A percentile compares a stretch with the other conserved stretches of the same genome.
Conservation (phyloP, 2,797 vertebrate genomes). For the Meriones psammophilus region DNA sequence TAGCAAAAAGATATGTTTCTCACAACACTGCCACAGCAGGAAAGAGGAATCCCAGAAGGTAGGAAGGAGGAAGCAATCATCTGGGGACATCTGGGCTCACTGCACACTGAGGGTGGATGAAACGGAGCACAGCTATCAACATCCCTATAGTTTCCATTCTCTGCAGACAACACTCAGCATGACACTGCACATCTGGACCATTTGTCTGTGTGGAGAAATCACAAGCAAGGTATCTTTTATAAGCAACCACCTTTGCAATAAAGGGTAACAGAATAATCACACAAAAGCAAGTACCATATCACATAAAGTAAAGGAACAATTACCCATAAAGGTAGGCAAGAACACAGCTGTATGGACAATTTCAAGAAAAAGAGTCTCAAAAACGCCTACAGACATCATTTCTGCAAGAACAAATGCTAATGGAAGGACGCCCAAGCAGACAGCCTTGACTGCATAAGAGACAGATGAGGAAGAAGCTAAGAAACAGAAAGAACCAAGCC, state of each 20-base stretch:
- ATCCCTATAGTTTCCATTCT: neutral
- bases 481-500: neutral
- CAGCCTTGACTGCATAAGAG: conserved; percentile 59
- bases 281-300: conserved; percentile 72
- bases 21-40: neutral
- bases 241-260: conserved; percentile 10
- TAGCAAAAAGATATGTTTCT: neutral
- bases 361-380: conserved; percentile 53
- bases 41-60: neutral
- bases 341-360: conserved; percentile 54
- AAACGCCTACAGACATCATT: conserved; percentile 64
- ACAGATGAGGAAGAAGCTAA: conserved; percentile 28
- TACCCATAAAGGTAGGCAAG: conserved; percentile 69
- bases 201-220: conserved; percentile 12
- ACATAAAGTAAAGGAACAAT: conserved; percentile 47
- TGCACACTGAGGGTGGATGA: neutral
- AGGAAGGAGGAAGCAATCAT: neutral
- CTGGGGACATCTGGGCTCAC: neutral
- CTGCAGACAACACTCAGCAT: neutral
- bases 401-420: conserved; percentile 73
- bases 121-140: neutral
- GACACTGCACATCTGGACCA: neutral
- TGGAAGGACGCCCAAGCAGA: conserved; percentile 50
- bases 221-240: conserved; percentile 47
- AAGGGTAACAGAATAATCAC: conserved; percentile 69